A percentile compares a stretch with the other conserved stretches of the same genome.
phyloP scores from a whole-genome alignment of 2,113 vertebrate genomes.

The Xyliphius kryptos region DNA sequence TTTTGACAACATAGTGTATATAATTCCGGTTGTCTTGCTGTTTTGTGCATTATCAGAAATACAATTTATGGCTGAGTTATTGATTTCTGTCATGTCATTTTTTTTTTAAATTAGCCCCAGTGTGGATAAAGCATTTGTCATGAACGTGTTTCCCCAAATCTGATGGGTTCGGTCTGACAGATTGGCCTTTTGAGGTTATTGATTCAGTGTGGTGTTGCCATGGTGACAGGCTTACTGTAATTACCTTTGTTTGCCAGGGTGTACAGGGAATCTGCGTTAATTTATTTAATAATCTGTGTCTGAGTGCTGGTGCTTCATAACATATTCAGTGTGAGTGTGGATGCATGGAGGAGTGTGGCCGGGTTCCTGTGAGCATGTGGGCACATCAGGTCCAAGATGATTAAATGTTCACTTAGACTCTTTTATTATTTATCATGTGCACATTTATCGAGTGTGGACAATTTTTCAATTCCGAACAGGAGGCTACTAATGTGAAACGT shows the following conservation, averaged over 20 bases:
- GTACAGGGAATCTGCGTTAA: slow-evolving; percentile 36
- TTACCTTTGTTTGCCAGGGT: slow-evolving; percentile 24
- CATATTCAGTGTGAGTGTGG: slow-evolving; percentile 26
- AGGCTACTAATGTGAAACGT: too few relatives aligned
- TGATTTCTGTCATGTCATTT: too few relatives aligned
- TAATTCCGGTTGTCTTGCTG: too few relatives aligned
- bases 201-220: slow-evolving; percentile 22
- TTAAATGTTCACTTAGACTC: slow-evolving; percentile 10
- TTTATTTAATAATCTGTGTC: slow-evolving; percentile 32
- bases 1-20: too few relatives aligned
- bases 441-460: not conserved
- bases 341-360: not conserved
- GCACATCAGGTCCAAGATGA: slow-evolving; percentile 1
- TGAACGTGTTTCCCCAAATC: not conserved
- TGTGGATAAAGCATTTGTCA: not conserved
- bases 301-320: slow-evolving; percentile 24
- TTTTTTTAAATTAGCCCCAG: not conserved
- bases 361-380: not conserved
- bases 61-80: too few relatives aligned
- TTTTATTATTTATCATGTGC: slow-evolving; percentile 17
- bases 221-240: slow-evolving; percentile 27
- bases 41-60: too few relatives aligned
- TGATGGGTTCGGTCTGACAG: slow-evolving; percentile 3
- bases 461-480: not conserved
- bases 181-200: slow-evolving; percentile 20